Conservation (phyloP, 2,113 vertebrate species). For the Petromus typicus region DNA sequence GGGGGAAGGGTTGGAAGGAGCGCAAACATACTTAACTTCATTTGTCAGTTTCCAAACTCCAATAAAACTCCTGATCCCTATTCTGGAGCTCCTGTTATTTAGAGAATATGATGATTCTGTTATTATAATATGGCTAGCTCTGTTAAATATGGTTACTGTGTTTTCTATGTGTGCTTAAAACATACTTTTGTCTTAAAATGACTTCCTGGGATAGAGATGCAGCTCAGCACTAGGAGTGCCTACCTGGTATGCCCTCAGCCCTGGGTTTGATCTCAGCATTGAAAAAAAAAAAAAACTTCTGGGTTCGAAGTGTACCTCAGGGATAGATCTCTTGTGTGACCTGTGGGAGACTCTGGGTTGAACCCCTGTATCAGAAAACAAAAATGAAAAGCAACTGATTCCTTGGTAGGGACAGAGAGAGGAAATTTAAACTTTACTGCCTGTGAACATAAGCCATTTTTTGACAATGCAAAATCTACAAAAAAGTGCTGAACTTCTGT, state of each 20-base stretch:
- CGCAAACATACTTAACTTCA: not conserved
- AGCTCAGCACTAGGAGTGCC: not conserved
- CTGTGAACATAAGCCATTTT: not conserved
- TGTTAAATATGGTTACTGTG: not conserved
- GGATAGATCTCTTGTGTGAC: not conserved
- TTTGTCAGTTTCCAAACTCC: conserved; percentile 8
- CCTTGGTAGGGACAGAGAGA: not conserved
- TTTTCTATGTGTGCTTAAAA: not conserved
- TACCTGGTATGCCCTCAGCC: not conserved
- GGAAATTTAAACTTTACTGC: not conserved
- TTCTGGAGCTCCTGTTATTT: not conserved
- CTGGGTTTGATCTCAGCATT: not conserved
- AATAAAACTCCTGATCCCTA: conserved; percentile 5
- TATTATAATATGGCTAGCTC: conserved; percentile 27
- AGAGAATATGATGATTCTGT: not conserved
- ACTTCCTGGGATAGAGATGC: not conserved
- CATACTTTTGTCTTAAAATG: conserved; percentile 13
- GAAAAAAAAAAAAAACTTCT: not conserved
- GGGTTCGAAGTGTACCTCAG: not conserved
- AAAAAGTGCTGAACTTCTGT: not conserved
- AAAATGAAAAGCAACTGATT: not conserved
- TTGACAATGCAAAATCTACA: not conserved
- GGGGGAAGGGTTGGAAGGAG: no score
- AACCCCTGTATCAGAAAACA: not conserved
- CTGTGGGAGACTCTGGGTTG: not conserved